These are phyloP conservation scores for Musca vetustissima DNA, from an alignment of 1,140 invertebrate genomes.

Conservation along the genomic window DNA sequence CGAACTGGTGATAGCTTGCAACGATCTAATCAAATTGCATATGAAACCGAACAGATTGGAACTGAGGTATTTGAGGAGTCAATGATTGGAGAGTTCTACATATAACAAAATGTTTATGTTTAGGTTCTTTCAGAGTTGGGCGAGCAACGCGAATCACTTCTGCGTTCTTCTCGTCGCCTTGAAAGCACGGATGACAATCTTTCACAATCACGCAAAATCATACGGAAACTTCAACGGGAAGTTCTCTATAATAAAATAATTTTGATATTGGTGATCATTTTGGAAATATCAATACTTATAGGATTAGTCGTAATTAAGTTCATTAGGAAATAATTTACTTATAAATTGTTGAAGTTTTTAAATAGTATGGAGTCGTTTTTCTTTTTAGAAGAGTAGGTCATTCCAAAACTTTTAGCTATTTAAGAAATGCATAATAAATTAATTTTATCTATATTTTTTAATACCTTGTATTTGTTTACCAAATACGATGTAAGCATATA, in stretches of 20 bases:
- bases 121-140: slow-evolving; percentile 54
- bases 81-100: not conserved
- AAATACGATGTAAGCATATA: no score
- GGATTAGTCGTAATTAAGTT: slow-evolving; percentile 48
- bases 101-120: not conserved
- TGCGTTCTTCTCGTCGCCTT: slow-evolving; percentile 56
- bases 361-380: no score
- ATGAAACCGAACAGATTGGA: slow-evolving; percentile 78
- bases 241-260: slow-evolving; percentile 59
- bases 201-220: slow-evolving; percentile 50
- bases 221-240: slow-evolving; percentile 56
- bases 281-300: slow-evolving; percentile 52
- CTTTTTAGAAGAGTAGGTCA: no score
- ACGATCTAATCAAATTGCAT: slow-evolving; percentile 72
- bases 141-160: slow-evolving; percentile 57
- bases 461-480: no score
- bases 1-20: slow-evolving; percentile 40
- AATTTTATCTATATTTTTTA: no score
- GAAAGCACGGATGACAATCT: slow-evolving; percentile 58
- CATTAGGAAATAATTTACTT: not conserved
- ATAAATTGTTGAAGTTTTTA: no score
- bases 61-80: slow-evolving; percentile 62
- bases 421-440: no score
- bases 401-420: no score
- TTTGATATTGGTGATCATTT: slow-evolving; percentile 56